These are phyloP conservation scores for Camponotus fellah DNA, from an alignment of 2,888 invertebrate species.

Conservation along the genomic window DNA sequence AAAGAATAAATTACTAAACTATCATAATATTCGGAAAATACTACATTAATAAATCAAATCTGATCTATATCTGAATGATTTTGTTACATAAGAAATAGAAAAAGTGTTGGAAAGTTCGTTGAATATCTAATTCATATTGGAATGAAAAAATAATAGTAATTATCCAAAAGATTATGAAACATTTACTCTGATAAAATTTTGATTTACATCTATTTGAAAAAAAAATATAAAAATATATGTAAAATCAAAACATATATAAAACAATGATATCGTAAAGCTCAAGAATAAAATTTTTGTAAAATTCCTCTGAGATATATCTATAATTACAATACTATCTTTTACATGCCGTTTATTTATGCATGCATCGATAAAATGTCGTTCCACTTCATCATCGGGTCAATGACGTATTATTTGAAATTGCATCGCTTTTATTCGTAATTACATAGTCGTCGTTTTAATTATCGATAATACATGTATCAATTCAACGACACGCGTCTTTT, in stretches of 20 bases:
- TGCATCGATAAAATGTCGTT: conserved; percentile 17
- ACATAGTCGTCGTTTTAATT: conserved; percentile 37
- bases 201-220: too few species aligned
- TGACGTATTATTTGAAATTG: conserved; percentile 14
- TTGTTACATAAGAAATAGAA: too few species aligned
- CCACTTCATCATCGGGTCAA: conserved; percentile 2
- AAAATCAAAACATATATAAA: neutral
- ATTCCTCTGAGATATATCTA: neutral
- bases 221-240: too few species aligned
- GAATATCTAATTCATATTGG: too few species aligned
- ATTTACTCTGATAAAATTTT: too few species aligned
- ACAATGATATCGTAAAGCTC: neutral
- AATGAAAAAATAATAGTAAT: too few species aligned
- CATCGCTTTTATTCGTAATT: conserved; percentile 27
- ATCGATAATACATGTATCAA: conserved; percentile 59
- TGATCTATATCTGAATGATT: too few species aligned
- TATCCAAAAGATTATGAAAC: too few species aligned
- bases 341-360: neutral
- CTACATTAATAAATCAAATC: too few species aligned
- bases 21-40: too few species aligned
- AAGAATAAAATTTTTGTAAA: neutral
- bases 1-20: too few species aligned
- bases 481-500: neutral
- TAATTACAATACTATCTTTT: neutral
- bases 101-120: too few species aligned